These are phyloP conservation scores for Smittia aterrima DNA, from an alignment of 2,888 invertebrate species.

Conservation along the genomic window DNA sequence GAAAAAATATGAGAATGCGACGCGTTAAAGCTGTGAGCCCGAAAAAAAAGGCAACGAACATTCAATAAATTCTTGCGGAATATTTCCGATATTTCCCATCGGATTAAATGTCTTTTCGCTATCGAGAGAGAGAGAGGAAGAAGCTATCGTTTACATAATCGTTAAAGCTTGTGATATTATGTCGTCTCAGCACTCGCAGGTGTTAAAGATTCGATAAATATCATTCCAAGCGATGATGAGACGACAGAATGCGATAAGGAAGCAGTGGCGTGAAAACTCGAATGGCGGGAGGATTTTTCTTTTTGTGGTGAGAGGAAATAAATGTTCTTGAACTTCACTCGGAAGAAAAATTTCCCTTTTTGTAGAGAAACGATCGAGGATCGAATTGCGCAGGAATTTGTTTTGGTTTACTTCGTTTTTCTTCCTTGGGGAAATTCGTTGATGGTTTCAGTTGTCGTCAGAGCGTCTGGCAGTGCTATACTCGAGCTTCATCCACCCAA, in stretches of 20 bases:
- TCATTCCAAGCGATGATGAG: neutral
- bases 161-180: neutral
- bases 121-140: neutral
- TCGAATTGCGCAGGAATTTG: constrained; percentile 33
- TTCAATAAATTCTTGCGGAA: constrained; percentile 33
- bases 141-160: neutral
- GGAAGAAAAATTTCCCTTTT: constrained; percentile 17
- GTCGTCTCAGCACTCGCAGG: constrained; percentile 11
- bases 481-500: too few species aligned
- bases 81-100: constrained; percentile 19
- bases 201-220: constrained; percentile 30
- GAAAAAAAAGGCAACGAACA: neutral
- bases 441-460: constrained; percentile 26
- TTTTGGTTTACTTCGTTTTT: neutral
- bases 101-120: constrained; percentile 8
- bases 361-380: constrained; percentile 2
- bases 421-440: neutral
- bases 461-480: neutral
- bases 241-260: constrained; percentile 22
- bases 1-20: neutral
- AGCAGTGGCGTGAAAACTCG: neutral
- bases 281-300: neutral
- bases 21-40: neutral
- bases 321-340: too few species aligned
- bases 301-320: too few species aligned